Base-by-base conservation (phyloP, 2,797 vertebrate genomes). In the Scleropages formosus region DNA sequence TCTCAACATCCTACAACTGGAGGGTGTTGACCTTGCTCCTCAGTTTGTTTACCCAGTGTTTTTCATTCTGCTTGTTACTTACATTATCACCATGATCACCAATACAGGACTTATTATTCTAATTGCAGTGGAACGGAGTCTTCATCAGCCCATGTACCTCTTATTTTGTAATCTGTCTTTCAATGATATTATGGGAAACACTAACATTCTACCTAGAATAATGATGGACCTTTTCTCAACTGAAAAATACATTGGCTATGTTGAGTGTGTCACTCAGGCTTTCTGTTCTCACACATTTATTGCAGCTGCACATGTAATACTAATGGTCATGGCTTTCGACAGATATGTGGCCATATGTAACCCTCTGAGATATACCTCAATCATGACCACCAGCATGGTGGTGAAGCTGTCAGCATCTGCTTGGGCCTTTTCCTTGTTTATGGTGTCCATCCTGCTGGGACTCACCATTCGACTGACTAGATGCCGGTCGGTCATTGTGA, bases 251-350 rank as follows among this genome's bases (percentile, higher is more conserved):
- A 90, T 94, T 0, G 88, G 89, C 20, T 95, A 94, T 1, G 87
- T 80, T 0, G 85, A 87, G 61, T 95, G 94, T 72, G 27, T 93
- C 0, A 75, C 87, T 0, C 94, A 95, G 75, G 94, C 95, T 78
- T 95, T 95, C 83, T 85, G 91, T 77, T 93, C 92, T 59, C 94
- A 95, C 16, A 93, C 86, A 0, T 93, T 92, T 26, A 92, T 92
- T 18, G 93, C 93, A 0, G 89, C 91, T 1, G 92, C 93, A 0
- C 94, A 95, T 0, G 87, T 92, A 0, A 91, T 95, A 2, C 87
- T 96, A 69, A 78, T 94, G 78, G 91, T 93, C 0, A 94, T 95
- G 94, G 93, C 93, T 0, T 85, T 93, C 0, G 93, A 96, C 84
- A 84, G 91, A 0, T 95, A 94, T 0, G 82, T 94, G 53, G 93